A percentile compares a stretch with the other conserved stretches of the same genome.
Conservation (phyloP, 2,113 vertebrate species). For the Scartelaos histophorus region DNA sequence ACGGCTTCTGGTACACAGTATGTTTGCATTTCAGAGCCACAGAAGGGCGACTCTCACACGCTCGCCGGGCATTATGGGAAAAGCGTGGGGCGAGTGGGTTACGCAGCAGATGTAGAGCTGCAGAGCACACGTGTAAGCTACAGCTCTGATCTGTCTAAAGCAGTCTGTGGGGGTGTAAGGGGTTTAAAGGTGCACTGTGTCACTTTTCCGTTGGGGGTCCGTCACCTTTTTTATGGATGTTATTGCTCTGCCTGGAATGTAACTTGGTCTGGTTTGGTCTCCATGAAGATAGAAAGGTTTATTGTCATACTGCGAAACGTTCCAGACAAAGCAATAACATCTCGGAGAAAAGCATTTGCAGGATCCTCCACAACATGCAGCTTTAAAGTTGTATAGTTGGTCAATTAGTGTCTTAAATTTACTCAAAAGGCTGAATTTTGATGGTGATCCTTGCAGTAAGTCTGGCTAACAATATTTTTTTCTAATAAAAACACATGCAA, state of each 20-base stretch:
- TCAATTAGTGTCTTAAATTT: background rate
- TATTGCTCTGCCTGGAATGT: too few species aligned
- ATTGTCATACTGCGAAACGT: too few species aligned
- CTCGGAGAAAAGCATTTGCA: too few species aligned
- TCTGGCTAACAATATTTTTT: too few species aligned
- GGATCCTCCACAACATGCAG: too few species aligned
- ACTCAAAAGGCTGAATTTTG: background rate
- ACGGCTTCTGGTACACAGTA: conserved; percentile 12
- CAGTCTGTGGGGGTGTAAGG: background rate
- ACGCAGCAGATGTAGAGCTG: conserved; percentile 40
- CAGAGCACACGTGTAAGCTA: conserved; percentile 46
- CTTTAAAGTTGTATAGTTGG: background rate
- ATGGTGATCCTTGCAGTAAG: background rate
- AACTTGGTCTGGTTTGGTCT: too few species aligned
- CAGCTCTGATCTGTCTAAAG: conserved; percentile 6
- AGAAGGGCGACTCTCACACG: conserved; percentile 17
- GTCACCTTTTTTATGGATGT: too few species aligned
- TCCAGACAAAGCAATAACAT: too few species aligned
- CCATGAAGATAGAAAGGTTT: too few species aligned
- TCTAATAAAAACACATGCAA: too few species aligned
- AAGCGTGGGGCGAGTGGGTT: conserved; percentile 17
- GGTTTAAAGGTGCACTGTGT: too few species aligned
- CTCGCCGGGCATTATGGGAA: conserved; percentile 17
- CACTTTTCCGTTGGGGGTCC: too few species aligned
- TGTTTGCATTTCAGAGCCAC: background rate